Evolutionary conservation across 2,797 vertebrate species (phyloP).

Genomic region (Gymnopithys bicolor): DNA sequence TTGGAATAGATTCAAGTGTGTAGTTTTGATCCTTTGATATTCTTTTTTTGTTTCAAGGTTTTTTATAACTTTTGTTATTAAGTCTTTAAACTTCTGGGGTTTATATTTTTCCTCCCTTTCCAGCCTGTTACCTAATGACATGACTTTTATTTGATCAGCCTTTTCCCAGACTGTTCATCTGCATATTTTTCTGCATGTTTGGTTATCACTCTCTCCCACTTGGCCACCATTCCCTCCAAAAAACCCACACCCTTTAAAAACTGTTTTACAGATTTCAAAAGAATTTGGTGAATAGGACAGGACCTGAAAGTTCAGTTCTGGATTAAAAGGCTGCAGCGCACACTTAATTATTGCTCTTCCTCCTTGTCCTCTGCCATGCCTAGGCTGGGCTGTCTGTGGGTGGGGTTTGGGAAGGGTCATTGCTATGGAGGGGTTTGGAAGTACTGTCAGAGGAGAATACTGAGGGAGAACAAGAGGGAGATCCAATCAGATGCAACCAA

Average conservation of each 20-base stretch:
- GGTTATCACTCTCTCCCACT: not conserved
- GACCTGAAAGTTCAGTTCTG: not conserved
- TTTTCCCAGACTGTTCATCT: not conserved
- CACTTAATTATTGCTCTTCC: fast-evolving
- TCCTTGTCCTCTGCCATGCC: not conserved
- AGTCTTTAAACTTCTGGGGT: not conserved
- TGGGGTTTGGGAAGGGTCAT: not conserved
- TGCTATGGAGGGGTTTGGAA: not conserved
- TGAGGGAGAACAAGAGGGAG: not conserved
- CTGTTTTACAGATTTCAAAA: not conserved
- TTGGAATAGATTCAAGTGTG: not conserved
- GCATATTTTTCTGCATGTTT: not conserved
- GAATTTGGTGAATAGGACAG: not conserved
- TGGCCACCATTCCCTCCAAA: not conserved
- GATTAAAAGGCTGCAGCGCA: not conserved
- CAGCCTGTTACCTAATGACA: not conserved
- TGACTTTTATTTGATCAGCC: not conserved
- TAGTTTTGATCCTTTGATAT: not conserved
- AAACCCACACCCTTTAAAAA: not conserved
- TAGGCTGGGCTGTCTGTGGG: not conserved
- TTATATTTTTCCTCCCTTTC: not conserved
- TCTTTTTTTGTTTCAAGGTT: not conserved
- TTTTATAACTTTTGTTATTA: not conserved
- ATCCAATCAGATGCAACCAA: not conserved
- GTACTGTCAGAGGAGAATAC: not conserved